Conservation (phyloP, 1,140 invertebrate genomes). For the Diachasmimorpha longicaudata region DNA sequence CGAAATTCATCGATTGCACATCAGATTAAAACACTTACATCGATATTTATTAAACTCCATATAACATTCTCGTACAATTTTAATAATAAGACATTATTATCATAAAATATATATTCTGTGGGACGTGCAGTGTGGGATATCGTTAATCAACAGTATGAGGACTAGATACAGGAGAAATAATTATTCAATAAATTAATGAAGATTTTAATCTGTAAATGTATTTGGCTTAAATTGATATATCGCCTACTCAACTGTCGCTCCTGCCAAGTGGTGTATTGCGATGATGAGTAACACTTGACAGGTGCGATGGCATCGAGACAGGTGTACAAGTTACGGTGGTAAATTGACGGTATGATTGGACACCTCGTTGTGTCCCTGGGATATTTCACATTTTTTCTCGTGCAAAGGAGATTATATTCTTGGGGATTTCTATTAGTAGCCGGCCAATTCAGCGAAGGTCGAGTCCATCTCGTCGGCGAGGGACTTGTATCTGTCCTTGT, state of each 20-base stretch:
- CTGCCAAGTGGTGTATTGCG: neutral
- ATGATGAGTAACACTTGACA: neutral
- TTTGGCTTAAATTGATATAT: neutral
- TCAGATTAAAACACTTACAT: conserved; percentile 29
- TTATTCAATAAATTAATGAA: neutral
- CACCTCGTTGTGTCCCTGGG: neutral
- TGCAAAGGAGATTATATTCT: neutral
- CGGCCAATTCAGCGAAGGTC: conserved; percentile 90
- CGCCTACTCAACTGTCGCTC: too few relatives aligned
- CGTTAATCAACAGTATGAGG: neutral
- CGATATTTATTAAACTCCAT: conserved; percentile 31
- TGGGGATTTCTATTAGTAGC: conserved; percentile 67
- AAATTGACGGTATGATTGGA: neutral
- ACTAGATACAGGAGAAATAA: neutral
- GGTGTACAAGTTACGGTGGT: neutral
- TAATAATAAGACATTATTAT: conserved; percentile 25
- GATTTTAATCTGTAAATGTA: neutral
- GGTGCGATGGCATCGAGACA: neutral
- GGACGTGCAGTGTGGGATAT: neutral
- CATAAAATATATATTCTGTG: conserved; percentile 12
- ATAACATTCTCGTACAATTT: conserved; percentile 32
- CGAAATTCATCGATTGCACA: too few relatives aligned
- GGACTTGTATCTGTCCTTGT: conserved; percentile 99
- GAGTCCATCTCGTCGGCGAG: conserved; percentile 94
- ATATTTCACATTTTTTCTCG: neutral